Base-by-base conservation (phyloP, 2,797 vertebrate genomes). In the Macrochelys suwanniensis region DNA sequence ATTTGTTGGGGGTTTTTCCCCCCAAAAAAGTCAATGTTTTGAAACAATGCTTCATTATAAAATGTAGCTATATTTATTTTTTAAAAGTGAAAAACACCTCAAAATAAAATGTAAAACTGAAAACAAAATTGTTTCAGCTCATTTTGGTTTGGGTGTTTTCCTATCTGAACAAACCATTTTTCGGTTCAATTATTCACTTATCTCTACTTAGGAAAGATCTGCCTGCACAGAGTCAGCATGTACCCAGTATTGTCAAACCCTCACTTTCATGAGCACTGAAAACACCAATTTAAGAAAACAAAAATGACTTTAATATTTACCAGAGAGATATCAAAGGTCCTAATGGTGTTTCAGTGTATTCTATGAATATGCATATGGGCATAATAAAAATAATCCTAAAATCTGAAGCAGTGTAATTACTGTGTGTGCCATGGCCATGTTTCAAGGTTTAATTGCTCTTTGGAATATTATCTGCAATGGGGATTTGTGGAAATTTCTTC, bases 191-290 rank as follows among this genome's bases (percentile, higher is more conserved):
- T 68, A 37, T 68, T 68, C 8, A 21, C 19, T 71, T 42, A 42
- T 37, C 19, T 71, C 21, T 11, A 80, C 47, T 89, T 82, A 88
- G 37, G 76, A 25, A 28, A 81, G 23, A 57, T 85, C 77, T 85
- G 21, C 23, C 53, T 83, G 87, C 91, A 94, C 76, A 89, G 87
- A 88, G 51, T 93, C 80, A 92, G 51, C 92, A 89, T 47, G 50
- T 87, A 74, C 54, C 61, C 87, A 86, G 65, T 88, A 81, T 23
- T 76, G 81, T 77, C 61, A 96, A 16, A 5, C 10, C 42, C 56
- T 23, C 50, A 71, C 50, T 92, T 95, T 81, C 68, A 92, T 49
- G 21, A 71, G 21, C 37, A 71, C 37, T 11, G 85, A 93, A 89
- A 71, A 92, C 17, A 25, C 21, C 15, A 84, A 81, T 86, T 93